phyloP scores from a whole-genome alignment of 2,797 vertebrate species.

The Manis crassicaudata region DNA sequence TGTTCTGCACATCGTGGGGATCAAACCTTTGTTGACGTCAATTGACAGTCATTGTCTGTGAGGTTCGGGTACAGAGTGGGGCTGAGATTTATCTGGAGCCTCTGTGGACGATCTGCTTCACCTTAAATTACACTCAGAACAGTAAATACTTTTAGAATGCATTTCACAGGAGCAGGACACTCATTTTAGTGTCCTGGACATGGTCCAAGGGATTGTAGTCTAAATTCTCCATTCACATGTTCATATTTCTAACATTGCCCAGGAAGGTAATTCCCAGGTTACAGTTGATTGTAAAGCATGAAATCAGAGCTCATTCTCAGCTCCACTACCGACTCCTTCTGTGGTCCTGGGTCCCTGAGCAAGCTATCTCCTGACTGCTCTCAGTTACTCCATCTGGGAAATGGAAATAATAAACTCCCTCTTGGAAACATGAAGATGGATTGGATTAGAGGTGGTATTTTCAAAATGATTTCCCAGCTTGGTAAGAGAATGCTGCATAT shows the following conservation, averaged over 20 bases:
- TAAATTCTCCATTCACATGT: not conserved
- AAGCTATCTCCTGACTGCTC: not conserved
- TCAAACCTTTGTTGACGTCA: not conserved
- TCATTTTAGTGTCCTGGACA: not conserved
- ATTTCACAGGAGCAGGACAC: not conserved
- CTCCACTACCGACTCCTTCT: not conserved
- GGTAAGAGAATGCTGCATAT: not conserved
- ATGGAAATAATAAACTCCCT: not conserved
- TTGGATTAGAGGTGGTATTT: not conserved
- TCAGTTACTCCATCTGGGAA: constrained; percentile 33
- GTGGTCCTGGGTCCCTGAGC: not conserved
- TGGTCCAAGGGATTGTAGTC: not conserved
- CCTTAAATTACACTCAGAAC: not conserved
- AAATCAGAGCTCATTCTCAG: not conserved
- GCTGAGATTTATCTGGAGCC: not conserved
- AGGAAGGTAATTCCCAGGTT: constrained; percentile 16
- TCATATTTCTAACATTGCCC: not conserved
- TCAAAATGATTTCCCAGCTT: not conserved
- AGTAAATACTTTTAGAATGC: not conserved
- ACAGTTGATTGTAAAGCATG: not conserved
- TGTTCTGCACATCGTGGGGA: not conserved
- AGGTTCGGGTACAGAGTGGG: not conserved
- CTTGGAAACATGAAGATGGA: not conserved
- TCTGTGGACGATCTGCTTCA: not conserved
- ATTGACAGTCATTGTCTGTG: not conserved